Evolutionary conservation across 2,888 invertebrate genomes (phyloP), one percentile per base, ranked within the genome.

Genomic region (Sclerodermus sp.): DNA sequence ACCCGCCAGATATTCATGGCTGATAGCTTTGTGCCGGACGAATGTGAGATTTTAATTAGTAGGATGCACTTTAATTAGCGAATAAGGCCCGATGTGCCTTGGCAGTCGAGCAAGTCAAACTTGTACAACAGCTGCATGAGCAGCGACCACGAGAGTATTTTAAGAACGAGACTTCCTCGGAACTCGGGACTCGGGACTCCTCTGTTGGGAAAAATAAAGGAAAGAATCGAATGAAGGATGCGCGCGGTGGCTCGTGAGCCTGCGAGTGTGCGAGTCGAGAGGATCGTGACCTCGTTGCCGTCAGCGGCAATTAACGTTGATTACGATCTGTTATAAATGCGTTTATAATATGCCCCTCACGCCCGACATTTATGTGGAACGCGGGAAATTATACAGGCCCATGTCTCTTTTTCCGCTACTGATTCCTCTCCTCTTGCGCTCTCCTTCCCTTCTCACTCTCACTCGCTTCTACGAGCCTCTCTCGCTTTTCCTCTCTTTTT

Each of bases 31-130:
- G 41, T 15, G 31, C 47, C 42, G 42, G 13, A 59, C 52, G 45
- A 58, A 58, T 62, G 57, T 65, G 64, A 62, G 63, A 66, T 67
- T 69, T 67, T 68, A 67, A 67, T 68, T 67, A 69, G 62, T 57
- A 57, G 60, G 57, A 63, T 23, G 23, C 23, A 57, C 56, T 53
- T 60, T 68, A 67, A 69, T 68, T 66, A 68, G 60, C 53, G 59
- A 59, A 58, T 66, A 59, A 58, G 53, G 51, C 57, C 58, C 62
- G 49, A 53, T 58, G 53, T 56, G 8, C 45, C 51, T 45, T 43
- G 45, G 30, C 42, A n/a, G n/a, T n/a, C n/a, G n/a, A n/a, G n/a
- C n/a, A n/a, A n/a, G n/a, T n/a, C n/a, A n/a, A n/a, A n/a, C n/a
- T n/a, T n/a, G n/a, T n/a, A n/a, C n/a, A n/a, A n/a, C n/a, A n/a